Evolutionary conservation across 2,888 invertebrate species (phyloP), one percentile per base, ranked within the genome.

Genomic region (Plagodis pulveraria): DNA sequence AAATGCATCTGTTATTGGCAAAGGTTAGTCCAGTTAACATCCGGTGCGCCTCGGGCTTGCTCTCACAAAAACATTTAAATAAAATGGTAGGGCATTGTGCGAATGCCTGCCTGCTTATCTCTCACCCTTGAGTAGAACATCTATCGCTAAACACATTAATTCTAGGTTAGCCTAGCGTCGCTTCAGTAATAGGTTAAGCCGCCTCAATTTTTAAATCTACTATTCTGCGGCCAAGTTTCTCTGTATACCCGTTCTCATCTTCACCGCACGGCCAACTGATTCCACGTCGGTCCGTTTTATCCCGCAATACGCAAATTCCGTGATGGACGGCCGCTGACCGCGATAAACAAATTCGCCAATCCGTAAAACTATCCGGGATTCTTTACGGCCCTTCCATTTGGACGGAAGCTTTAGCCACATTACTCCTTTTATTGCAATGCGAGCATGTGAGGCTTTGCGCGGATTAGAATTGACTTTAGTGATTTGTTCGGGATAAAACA

Each of bases 341-440:
- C 72, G 67, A 74, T 77, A 80, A 78, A 77, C 78, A 78, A 77
- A 80, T 78, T 76, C 73, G 72, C 57, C 67, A 71, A 75, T 59
- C 68, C 72, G 72, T 74, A 72, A 76, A 76, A 67, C 73, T 66
- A 72, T 73, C 67, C 66, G 58, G 63, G 48, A 54, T 63, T 54
- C 62, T 64, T 58, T 58, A 47, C 57, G 64, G 52, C 58, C 62
- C 52, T 61, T 47, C 52, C 57, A 54, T 57, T 48, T 47, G 52
- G 49, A 40, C 53, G 53, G 47, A 51, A 50, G 59, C 56, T 64
- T 65, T 59, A 40, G 56, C 56, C 57, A 56, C 60, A 55, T 60
- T 52, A 54, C 56, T 58, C 46, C 43, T 66, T 66, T 64, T 67
- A 64, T 67, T 62, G 59, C 56, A 44, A 46, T 41, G 34, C 50